Evolutionary conservation across 2,113 vertebrate species (phyloP), one percentile per base, ranked within the genome.

Genomic region (Holacanthus passer): DNA sequence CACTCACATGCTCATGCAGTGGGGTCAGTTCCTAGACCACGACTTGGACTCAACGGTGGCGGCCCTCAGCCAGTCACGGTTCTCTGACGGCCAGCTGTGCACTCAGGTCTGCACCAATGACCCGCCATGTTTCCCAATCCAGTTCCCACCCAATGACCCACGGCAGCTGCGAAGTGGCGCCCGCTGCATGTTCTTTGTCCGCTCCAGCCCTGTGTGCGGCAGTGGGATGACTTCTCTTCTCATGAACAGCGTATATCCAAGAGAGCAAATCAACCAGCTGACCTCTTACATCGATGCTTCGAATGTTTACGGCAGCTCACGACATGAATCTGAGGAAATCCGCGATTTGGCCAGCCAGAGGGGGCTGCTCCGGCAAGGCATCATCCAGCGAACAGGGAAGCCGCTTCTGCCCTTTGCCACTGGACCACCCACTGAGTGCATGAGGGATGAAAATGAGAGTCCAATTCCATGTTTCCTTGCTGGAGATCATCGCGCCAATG

Each of bases 1-100:
- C 94, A 99, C 97, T 0, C 98, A 99, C 93, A 99, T 99, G 96
- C 94, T 98, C 11, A 99, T 99, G 98, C 98, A 99, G 88, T 99
- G 98, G 98, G 98, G 98, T 39, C 98, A 99, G 93, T 99, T 99
- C 86, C 94, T 99, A 4, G 98, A 99, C 93, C 98, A 99, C 0
- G 98, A 99, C 85, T 86, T 99, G 84, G 98, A 99, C 88, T 96
- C 97, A 4, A 99, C 98, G 0, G 98, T 99, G 79, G 96, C 92
- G 12, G 96, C 98, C 0, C 95, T 99, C 56, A 99, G 98, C 72
- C 97, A 99, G 90, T 98, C 97, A 0, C 96, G 98, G 12, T 99
- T 99, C 94, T 99, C 97, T 0, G 98, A 99, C 3, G 98, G 98
- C 32, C 97, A 98, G 88, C 96, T 97, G 43, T 99, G 98, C 85